These are phyloP conservation scores for Caenorhabditis imperialis DNA, from an alignment of 2,888 invertebrate species.

Conservation along the genomic window DNA sequence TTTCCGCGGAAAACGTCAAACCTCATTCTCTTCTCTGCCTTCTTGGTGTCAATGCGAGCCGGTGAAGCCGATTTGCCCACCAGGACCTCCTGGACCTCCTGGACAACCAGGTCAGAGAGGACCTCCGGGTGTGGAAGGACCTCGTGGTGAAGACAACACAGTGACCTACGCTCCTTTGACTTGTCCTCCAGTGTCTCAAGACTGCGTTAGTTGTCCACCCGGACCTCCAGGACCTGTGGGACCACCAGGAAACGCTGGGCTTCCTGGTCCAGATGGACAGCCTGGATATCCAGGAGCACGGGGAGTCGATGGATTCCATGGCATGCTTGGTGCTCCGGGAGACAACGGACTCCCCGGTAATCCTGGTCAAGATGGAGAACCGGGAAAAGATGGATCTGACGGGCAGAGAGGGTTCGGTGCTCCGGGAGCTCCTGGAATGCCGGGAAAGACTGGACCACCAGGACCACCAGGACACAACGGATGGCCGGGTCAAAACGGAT, in stretches of 20 bases:
- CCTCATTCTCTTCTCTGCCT: constrained; percentile 66
- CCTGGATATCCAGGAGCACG: constrained; percentile 50
- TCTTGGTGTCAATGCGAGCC: constrained; percentile 74
- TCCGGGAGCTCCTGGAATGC: constrained; percentile 35
- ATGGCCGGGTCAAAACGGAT: constrained; percentile 53
- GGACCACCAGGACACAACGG: constrained; percentile 54
- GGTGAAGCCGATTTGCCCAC: constrained; percentile 64
- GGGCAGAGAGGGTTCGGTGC: constrained; percentile 30
- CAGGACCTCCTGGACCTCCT: constrained; percentile 70
- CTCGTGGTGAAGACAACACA: constrained; percentile 51
- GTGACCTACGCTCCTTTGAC: constrained; percentile 53
- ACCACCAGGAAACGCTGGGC: constrained; percentile 34
- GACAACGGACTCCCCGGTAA: constrained; percentile 57
- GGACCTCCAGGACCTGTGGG: constrained; percentile 51
- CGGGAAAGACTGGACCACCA: constrained; percentile 55
- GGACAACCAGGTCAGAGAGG: constrained; percentile 63
- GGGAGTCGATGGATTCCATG: constrained; percentile 48
- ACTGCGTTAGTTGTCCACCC: constrained; percentile 58
- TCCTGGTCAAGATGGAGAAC: constrained; percentile 59
- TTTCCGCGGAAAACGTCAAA: constrained; percentile 70
- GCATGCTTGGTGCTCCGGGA: constrained; percentile 62
- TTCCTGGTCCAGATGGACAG: constrained; percentile 31
- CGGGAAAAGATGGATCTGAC: constrained; percentile 33
- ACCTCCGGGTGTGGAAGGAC: constrained; percentile 53
- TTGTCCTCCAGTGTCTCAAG: constrained; percentile 46